Evolutionary conservation across 2,797 vertebrate genomes (phyloP).

Genomic region (Chiroxiphia lanceolata): DNA sequence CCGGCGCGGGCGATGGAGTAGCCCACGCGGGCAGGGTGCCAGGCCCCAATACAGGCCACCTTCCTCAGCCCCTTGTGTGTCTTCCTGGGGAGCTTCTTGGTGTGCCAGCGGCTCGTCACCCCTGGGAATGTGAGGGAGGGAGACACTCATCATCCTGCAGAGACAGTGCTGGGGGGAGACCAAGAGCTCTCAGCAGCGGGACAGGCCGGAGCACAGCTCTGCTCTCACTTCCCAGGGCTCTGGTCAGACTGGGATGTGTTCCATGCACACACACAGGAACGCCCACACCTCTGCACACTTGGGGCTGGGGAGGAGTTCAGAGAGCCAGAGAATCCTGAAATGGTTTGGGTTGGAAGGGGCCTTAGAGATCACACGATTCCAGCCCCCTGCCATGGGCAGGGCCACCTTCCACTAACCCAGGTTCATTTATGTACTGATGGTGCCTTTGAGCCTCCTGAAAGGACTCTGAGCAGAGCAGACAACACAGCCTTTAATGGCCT

Average conservation of each 20-base stretch:
- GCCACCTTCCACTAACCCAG: not conserved
- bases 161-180: accelerated
- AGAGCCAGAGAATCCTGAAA: not conserved
- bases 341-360: not conserved
- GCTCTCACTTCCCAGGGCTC: not conserved
- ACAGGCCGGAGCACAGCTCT: not conserved
- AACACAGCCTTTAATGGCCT: not conserved
- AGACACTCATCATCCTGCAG: not conserved
- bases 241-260: not conserved
- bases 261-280: not conserved
- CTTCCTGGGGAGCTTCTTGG: slow-evolving; percentile 94
- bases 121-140: slow-evolving; percentile 69
- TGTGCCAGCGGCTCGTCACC: slow-evolving; percentile 90
- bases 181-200: not conserved
- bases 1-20: slow-evolving; percentile 91
- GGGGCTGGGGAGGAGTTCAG: not conserved
- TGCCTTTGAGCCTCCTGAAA: not conserved
- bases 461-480: not conserved
- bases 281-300: not conserved
- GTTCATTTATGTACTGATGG: not conserved
- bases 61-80: slow-evolving; percentile 95
- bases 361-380: not conserved
- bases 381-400: not conserved
- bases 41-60: slow-evolving; percentile 95
- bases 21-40: slow-evolving; percentile 90